These are phyloP conservation scores for Dallia pectoralis DNA, from an alignment of 2,797 vertebrate genomes.

Conservation along the genomic window DNA sequence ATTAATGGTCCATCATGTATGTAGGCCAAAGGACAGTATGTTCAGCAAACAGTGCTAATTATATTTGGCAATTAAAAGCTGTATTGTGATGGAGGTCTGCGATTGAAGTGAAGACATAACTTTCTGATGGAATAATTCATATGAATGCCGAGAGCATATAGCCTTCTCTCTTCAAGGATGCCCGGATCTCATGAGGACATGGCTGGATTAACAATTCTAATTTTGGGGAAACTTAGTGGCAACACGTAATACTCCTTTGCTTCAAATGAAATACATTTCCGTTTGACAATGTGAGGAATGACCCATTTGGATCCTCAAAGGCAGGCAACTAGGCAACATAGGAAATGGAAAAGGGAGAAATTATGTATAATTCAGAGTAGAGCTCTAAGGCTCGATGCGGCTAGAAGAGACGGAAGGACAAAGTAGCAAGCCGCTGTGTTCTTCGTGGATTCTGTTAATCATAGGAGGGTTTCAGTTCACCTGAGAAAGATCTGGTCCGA, in stretches of 20 bases:
- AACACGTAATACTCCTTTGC: slow-evolving; percentile 21
- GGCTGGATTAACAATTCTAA: slow-evolving; percentile 40
- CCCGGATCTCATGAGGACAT: slow-evolving; percentile 18
- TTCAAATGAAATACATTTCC: slow-evolving; percentile 24
- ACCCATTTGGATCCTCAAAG: slow-evolving; percentile 36
- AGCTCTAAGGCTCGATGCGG: not conserved
- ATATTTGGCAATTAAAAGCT: not conserved
- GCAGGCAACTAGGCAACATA: slow-evolving; percentile 9
- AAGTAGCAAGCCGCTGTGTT: not conserved
- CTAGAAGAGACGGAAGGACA: not conserved
- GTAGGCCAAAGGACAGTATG: not conserved
- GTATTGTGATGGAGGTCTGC: not conserved
- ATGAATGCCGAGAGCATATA: slow-evolving; percentile 26
- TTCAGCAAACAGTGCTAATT: not conserved
- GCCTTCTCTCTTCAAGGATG: slow-evolving; percentile 3
- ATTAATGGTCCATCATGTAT: too few species aligned
- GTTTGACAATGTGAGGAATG: slow-evolving; percentile 35
- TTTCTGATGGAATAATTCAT: slow-evolving; percentile 34
- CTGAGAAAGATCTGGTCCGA: slow-evolving; percentile 14
- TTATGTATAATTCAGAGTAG: slow-evolving; percentile 29
- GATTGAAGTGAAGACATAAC: slow-evolving; percentile 13
- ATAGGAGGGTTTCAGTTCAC: slow-evolving; percentile 16
- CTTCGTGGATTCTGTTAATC: slow-evolving; percentile 10
- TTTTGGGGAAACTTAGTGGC: slow-evolving; percentile 34
- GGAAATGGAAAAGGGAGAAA: slow-evolving; percentile 28